These are phyloP conservation scores for Sebastes variabilis DNA, from an alignment of 2,797 vertebrate species.

Conservation along the genomic window DNA sequence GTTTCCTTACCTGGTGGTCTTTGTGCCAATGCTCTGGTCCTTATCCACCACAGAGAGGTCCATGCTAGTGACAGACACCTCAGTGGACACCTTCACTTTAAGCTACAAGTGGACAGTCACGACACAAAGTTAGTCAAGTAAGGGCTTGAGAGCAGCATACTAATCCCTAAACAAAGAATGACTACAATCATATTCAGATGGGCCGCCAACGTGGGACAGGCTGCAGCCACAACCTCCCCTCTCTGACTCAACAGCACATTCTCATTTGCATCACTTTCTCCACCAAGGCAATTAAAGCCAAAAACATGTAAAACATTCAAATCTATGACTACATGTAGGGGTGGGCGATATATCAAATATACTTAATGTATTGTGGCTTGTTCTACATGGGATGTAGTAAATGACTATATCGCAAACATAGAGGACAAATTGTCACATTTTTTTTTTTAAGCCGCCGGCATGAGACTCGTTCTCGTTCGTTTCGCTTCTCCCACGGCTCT, in stretches of 20 bases:
- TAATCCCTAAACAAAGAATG: neutral
- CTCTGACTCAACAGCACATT: neutral
- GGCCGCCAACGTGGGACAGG: neutral
- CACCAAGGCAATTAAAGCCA: neutral
- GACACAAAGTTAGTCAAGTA: neutral
- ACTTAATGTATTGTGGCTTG: neutral
- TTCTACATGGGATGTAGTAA: neutral
- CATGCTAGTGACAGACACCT: slow-evolving; percentile 94
- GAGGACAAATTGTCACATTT: neutral
- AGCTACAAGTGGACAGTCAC: slow-evolving; percentile 81
- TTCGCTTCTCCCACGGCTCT: neutral
- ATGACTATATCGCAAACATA: neutral
- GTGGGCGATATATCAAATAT: neutral
- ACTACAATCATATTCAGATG: neutral
- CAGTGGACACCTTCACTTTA: slow-evolving; percentile 97
- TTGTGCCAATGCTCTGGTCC: slow-evolving; percentile 98
- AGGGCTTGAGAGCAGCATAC: neutral
- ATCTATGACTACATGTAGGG: neutral
- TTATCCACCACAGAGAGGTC: slow-evolving; percentile 98
- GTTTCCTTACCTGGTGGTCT: slow-evolving; percentile 89
- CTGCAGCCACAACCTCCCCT: neutral
- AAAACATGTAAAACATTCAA: neutral
- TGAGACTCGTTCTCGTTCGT: neutral
- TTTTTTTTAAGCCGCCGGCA: neutral
- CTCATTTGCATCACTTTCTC: neutral